Percentiles rank a stretch among this genome's conserved stretches.
Conservation (phyloP, 2,888 invertebrate genomes). For the Yponomeuta sedellus region DNA sequence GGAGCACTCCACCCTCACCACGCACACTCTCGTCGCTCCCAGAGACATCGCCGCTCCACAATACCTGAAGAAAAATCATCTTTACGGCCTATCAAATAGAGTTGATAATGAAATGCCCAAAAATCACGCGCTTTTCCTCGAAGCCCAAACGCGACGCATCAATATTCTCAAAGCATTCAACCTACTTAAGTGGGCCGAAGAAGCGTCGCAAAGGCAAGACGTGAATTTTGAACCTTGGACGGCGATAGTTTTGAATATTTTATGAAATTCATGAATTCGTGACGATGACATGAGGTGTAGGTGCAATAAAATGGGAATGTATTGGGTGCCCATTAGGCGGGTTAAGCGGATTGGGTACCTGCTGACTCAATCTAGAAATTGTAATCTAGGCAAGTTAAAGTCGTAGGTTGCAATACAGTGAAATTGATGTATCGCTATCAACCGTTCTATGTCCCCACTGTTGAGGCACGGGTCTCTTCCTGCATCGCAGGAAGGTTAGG, state of each 20-base stretch:
- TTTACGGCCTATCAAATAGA: neutral
- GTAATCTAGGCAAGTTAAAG: too few relatives aligned
- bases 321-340: too few relatives aligned
- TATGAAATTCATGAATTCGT: neutral
- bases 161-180: conserved; percentile 25
- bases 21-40: conserved; percentile 65
- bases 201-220: conserved; percentile 7
- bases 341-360: too few relatives aligned
- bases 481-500: too few relatives aligned
- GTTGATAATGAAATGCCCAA: neutral
- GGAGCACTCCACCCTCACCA: conserved; percentile 71
- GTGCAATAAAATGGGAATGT: neutral
- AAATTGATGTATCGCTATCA: too few relatives aligned
- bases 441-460: too few relatives aligned
- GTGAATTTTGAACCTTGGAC: conserved; percentile 1
- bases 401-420: too few relatives aligned
- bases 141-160: neutral
- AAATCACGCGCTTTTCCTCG: neutral
- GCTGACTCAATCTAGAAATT: too few relatives aligned
- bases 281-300: neutral
- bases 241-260: conserved; percentile 11
- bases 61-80: conserved; percentile 35
- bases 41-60: conserved; percentile 47
- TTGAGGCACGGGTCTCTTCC: too few relatives aligned
- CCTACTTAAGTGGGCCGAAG: conserved; percentile 33